Evolutionary conservation across 2,888 invertebrate species (phyloP), one percentile per base, ranked within the genome.

Genomic region (Gasteruption jaculator): DNA sequence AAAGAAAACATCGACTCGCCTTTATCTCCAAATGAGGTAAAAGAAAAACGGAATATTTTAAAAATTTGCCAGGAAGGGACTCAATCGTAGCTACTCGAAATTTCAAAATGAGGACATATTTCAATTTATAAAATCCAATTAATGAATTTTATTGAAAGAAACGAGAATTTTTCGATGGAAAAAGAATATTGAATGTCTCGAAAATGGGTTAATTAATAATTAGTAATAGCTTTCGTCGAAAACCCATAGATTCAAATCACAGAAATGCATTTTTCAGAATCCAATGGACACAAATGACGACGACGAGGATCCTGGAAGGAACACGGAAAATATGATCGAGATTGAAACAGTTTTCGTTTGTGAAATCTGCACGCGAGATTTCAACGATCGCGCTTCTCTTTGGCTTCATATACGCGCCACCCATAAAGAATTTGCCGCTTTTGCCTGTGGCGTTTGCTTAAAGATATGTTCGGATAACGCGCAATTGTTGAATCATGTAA

Each of bases 401-500:
- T 77, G 76, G 73, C 57, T 74, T 24, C 79, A 79, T 51, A 72
- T 79, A 50, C 69, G 76, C 10, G 71, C 75, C 8, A 74, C 74
- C 16, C 79, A 79, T 52, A 70, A 74, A 37, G 71, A 74, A 49
- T 71, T 72, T 38, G 74, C 77, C 3, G 71, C 75, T 3, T 72
- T 76, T 39, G 72, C 77, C 4, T 79, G 79, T 52, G 78, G 78
- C 5, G 69, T 78, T 24, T 79, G 79, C 53, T 58, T 77, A 27
- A 72, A 75, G 53, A 73, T 77, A 27, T 74, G 75, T 43, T 64
- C 63, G 3, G 72, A 76, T 33, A 73, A 73, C 47, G 59, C 63
- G 2, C 73, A 74, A 48, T 61, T 79, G n/a, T 63, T 71, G 32
- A 70, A 68, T 47, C 79, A 79, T 54, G 68, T 78, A 3, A 72